phyloP scores from a whole-genome alignment of 92 coral and sea anemone species.

The Porites rus region DNA sequence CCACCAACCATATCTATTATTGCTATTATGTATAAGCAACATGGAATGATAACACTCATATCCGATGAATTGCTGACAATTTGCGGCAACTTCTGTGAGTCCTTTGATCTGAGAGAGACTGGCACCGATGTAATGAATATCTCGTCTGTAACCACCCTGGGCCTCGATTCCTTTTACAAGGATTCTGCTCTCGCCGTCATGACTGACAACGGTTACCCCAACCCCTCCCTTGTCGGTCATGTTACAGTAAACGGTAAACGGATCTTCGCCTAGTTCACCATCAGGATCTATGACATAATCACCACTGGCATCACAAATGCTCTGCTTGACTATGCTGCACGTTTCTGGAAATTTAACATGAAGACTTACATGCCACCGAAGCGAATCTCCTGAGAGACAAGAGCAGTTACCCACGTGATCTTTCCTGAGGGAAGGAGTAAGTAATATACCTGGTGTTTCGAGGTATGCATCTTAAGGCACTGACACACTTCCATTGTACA shows the following conservation, averaged over 20 bases:
- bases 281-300: constrained; percentile 36
- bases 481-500: constrained; percentile 12
- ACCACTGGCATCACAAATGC: constrained; percentile 26
- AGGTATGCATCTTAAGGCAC: background rate
- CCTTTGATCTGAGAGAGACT: constrained; percentile 25
- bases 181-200: constrained; percentile 47
- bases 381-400: background rate
- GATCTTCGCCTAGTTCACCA: constrained; percentile 19
- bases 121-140: constrained; percentile 15
- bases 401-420: constrained; percentile 8
- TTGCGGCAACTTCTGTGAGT: background rate
- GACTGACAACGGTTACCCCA: constrained; percentile 55
- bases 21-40: background rate
- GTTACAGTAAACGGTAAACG: constrained; percentile 41
- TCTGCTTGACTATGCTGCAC: constrained; percentile 8
- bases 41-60: constrained; percentile 5
- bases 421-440: background rate
- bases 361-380: background rate
- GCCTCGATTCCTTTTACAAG: constrained; percentile 1
- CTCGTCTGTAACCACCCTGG: background rate
- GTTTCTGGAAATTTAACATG: constrained; percentile 13
- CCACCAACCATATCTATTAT: background rate
- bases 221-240: constrained; percentile 40
- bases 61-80: constrained; percentile 36
- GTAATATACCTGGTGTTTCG: background rate